Conservation (phyloP, 1,140 invertebrate genomes). For the Anastatus disparis region DNA sequence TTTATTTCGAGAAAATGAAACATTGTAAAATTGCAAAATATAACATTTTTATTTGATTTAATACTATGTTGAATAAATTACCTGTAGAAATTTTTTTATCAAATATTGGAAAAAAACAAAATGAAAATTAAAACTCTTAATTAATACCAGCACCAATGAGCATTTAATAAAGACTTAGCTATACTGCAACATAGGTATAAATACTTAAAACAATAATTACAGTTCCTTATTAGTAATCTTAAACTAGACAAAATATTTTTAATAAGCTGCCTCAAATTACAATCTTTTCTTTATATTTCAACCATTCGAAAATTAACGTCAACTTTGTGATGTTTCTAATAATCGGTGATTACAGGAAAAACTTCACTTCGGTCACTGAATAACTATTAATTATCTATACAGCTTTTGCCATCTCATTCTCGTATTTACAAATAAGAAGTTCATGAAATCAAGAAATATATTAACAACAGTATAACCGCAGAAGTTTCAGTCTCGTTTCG, state of each 20-base stretch:
- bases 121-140: constrained; percentile 42
- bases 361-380: not conserved
- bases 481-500: constrained; percentile 33
- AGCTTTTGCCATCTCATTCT: constrained; percentile 10
- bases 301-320: not conserved
- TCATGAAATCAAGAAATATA: constrained; percentile 23
- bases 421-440: constrained; percentile 37
- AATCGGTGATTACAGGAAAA: constrained; percentile 25
- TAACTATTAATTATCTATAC: constrained; percentile 28
- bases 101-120: constrained; percentile 34
- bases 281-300: constrained; percentile 20
- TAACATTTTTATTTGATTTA: constrained; percentile 18
- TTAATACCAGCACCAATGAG: constrained; percentile 64
- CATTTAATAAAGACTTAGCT: constrained; percentile 59
- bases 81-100: constrained; percentile 10
- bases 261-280: constrained; percentile 39
- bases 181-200: constrained; percentile 55
- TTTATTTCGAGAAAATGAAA: constrained; percentile 13
- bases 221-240: constrained; percentile 44
- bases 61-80: constrained; percentile 20
- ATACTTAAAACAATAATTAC: constrained; percentile 54
- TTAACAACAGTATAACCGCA: constrained; percentile 2
- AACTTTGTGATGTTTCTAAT: constrained; percentile 6
- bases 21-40: constrained; percentile 12
- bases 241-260: constrained; percentile 31